phyloP scores from a whole-genome alignment of 1,140 invertebrate species.

The Monochamus saltuarius region DNA sequence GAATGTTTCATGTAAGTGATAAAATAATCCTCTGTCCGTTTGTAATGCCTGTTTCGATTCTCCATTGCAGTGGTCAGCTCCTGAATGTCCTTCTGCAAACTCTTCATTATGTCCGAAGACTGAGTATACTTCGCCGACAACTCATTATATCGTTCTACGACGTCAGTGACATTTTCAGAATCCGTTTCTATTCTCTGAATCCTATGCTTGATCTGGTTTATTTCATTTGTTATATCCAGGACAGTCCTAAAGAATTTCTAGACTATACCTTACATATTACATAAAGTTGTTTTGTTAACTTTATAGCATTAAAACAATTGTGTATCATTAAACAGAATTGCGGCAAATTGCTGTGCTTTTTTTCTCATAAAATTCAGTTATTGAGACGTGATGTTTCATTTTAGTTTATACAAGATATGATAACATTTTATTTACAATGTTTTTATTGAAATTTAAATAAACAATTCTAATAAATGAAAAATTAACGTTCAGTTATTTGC shows the following conservation, averaged over 20 bases:
- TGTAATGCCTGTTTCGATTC: constrained; percentile 34
- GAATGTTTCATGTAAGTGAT: constrained; percentile 39
- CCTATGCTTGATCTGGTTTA: constrained; percentile 27
- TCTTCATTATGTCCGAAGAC: constrained; percentile 25
- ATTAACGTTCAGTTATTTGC: too few species aligned
- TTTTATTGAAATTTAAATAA: too few species aligned
- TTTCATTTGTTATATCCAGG: constrained; percentile 29
- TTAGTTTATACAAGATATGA: too few species aligned
- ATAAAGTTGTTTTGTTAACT: too few species aligned
- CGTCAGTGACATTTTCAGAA: constrained; percentile 28
- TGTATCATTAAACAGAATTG: too few species aligned
- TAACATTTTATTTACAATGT: too few species aligned
- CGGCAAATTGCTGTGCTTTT: too few species aligned
- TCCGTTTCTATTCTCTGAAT: constrained; percentile 34
- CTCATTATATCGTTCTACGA: constrained; percentile 28
- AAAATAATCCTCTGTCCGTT: constrained; percentile 43
- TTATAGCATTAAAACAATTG: too few species aligned
- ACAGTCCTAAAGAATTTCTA: constrained; percentile 27
- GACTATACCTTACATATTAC: too few species aligned
- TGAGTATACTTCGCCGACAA: constrained; percentile 28
- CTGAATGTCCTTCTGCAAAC: constrained; percentile 27
- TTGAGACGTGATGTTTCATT: too few species aligned
- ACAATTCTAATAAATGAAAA: too few species aligned
- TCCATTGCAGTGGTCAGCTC: constrained; percentile 30
- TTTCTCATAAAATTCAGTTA: too few species aligned